phyloP scores from a whole-genome alignment of 2,888 invertebrate species.

The Caradrina clavipalpis region DNA sequence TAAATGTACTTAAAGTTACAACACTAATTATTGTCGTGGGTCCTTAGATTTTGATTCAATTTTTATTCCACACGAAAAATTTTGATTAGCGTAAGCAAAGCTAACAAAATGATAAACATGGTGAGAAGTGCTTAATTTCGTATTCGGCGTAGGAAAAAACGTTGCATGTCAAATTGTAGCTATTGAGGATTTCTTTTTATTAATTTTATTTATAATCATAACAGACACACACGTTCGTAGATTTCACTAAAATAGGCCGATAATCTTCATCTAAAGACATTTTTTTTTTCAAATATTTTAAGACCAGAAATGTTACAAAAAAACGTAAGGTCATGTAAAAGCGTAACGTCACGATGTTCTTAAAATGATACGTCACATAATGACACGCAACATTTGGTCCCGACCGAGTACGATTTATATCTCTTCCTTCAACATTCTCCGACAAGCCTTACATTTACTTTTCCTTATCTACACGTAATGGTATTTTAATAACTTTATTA shows the following conservation, averaged over 20 bases:
- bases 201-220: neutral
- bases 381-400: slow-evolving; percentile 59
- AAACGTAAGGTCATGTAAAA: neutral
- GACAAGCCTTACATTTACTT: slow-evolving; percentile 58
- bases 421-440: slow-evolving; percentile 42
- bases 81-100: slow-evolving; percentile 36
- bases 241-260: neutral
- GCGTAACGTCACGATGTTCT: slow-evolving; percentile 29
- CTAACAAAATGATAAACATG: slow-evolving; percentile 38
- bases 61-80: slow-evolving; percentile 61
- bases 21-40: slow-evolving; percentile 88
- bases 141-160: slow-evolving; percentile 29
- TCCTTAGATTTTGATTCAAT: slow-evolving; percentile 71
- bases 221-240: neutral
- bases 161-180: slow-evolving; percentile 12
- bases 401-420: slow-evolving; percentile 54
- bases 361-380: slow-evolving; percentile 26
- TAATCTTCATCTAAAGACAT: neutral
- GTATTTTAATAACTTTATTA: slow-evolving; percentile 70
- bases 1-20: slow-evolving; percentile 70
- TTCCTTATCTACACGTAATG: slow-evolving; percentile 62
- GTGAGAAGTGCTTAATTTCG: slow-evolving; percentile 23
- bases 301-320: neutral
- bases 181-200: neutral
- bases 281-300: neutral